phyloP scores from a whole-genome alignment of 2,888 invertebrate species.

The Harpalus rufipes region DNA sequence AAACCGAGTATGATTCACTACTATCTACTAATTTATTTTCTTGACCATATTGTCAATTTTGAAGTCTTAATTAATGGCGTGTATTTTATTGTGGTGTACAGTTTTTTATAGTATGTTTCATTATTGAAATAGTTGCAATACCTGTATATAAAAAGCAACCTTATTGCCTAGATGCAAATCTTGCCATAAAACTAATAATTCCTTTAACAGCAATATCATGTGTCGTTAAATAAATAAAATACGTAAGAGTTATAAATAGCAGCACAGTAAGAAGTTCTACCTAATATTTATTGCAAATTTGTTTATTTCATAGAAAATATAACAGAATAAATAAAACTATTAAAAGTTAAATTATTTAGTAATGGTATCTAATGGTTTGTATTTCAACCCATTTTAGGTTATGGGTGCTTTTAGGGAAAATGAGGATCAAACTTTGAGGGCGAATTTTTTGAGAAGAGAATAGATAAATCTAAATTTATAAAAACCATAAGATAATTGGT shows the following conservation, averaged over 20 bases:
- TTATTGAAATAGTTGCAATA: neutral
- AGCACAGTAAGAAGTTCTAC: neutral
- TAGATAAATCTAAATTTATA: too few relatives aligned
- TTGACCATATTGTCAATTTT: neutral
- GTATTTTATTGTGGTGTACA: neutral
- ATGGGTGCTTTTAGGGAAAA: too few relatives aligned
- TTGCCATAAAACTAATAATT: conserved; percentile 40
- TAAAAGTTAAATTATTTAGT: too few relatives aligned
- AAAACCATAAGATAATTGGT: too few relatives aligned
- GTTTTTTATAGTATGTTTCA: conserved; percentile 2
- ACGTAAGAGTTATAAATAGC: conserved; percentile 34
- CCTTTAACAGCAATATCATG: conserved; percentile 39
- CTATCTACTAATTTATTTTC: neutral
- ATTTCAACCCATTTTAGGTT: too few relatives aligned
- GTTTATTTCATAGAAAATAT: neutral
- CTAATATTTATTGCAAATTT: conserved; percentile 32
- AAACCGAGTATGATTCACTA: neutral
- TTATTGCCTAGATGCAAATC: conserved; percentile 24
- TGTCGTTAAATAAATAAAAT: conserved; percentile 36
- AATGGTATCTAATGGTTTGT: too few relatives aligned
- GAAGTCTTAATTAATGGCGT: neutral
- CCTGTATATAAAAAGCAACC: neutral
- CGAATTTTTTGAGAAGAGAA: too few relatives aligned
- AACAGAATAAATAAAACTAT: neutral
- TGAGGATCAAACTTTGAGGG: too few relatives aligned